Evolutionary conservation across 2,888 invertebrate genomes (phyloP).

Genomic region (Holacanthella duospinosa): DNA sequence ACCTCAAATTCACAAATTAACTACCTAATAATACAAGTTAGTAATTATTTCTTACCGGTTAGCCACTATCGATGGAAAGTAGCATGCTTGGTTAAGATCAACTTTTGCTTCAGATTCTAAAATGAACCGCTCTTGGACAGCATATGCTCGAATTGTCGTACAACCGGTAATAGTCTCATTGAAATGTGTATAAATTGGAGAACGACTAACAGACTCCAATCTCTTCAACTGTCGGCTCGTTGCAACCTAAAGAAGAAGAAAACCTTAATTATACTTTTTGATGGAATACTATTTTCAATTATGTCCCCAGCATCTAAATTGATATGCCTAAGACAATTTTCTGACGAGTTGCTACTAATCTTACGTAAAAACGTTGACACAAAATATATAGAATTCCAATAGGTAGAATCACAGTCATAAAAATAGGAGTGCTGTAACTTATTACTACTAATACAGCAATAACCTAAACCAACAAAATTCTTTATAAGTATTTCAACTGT

Average conservation of each 20-base stretch:
- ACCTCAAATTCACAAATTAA: not conserved
- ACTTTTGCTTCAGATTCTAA: conserved; percentile 44
- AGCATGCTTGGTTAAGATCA: conserved; percentile 43
- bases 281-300: too few relatives aligned
- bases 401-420: conserved; percentile 66
- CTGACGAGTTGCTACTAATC: too few relatives aligned
- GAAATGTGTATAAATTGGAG: conserved; percentile 51
- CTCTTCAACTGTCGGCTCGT: conserved; percentile 49
- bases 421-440: conserved; percentile 72
- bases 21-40: too few relatives aligned
- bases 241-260: conserved; percentile 47
- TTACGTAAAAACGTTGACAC: too few relatives aligned
- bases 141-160: conserved; percentile 40
- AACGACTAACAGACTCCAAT: conserved; percentile 47
- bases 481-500: too few relatives aligned
- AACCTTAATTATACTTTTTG: too few relatives aligned
- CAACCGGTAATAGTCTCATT: conserved; percentile 46
- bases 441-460: conserved; percentile 64
- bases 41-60: conserved; percentile 20
- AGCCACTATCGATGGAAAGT: conserved; percentile 37
- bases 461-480: too few relatives aligned
- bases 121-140: conserved; percentile 41
- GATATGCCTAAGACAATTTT: too few relatives aligned
- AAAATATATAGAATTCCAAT: conserved; percentile 72
- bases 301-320: too few relatives aligned